Base-by-base conservation (phyloP, 2,888 invertebrate genomes). In the Temnothorax ravouxi region DNA sequence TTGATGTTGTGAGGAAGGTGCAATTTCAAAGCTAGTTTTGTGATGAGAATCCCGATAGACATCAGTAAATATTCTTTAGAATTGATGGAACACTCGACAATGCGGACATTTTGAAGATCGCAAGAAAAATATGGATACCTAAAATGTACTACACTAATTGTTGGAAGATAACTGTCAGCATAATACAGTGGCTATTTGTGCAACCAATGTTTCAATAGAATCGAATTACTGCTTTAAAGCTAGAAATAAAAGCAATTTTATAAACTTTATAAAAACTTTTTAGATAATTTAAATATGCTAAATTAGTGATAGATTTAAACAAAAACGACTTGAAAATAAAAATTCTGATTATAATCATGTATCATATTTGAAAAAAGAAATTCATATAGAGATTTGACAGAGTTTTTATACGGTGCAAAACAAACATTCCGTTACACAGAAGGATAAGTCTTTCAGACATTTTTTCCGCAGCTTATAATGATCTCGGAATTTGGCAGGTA, bases 21-120 rank as follows among this genome's bases (percentile, higher is more conserved):
- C 15, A n/a, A 44, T 34, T 52, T 69, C n/a, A 0, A 52, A 66
- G 59, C 44, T 74, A 41, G 15, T 76, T 76, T 54, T 67, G 79
- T 61, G 59, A 34, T 21, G 18, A 72, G 21, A 21, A 34, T 56
- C 47, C 44, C 34, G 29, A 56, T 47, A 52, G 64, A 61, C 38
- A n/a, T n/a, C n/a, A 38, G 11, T 50, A 72, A 72, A 47, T 56
- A 41, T 21, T 3, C 25, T 25, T 25, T 25, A n/a, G 2, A 38
- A 50, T 38, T 59, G 25, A 61, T 21, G n/a, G 38, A 44, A 69
- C 41, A 25, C 21, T 71, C 3, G 41, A 47, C 13, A 15, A 44
- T 15, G 6, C n/a, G 18, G 13, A 79, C 47, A 61, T 29, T 61
- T 13, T 3, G 15, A 9, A 64, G 15, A 34, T 34, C 47, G n/a